phyloP scores from a whole-genome alignment of 2,888 invertebrate genomes.

The Glyphotaelius pellucidus region DNA sequence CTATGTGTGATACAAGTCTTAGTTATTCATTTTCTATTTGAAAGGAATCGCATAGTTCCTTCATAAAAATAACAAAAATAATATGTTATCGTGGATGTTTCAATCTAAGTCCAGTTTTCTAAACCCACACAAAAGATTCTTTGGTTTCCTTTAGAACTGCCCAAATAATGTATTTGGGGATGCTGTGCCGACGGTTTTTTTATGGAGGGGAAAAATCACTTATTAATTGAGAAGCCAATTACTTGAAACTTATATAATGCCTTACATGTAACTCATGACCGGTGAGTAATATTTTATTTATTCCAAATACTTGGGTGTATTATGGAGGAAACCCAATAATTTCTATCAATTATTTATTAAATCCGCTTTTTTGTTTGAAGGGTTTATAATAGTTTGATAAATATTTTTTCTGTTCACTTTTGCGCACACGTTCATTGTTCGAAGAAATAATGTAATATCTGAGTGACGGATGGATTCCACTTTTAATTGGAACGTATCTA shows the following conservation, averaged over 20 bases:
- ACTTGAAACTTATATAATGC: background rate
- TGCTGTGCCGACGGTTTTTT: background rate
- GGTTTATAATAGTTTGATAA: too few species aligned
- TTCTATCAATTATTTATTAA: background rate
- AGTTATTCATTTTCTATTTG: too few species aligned
- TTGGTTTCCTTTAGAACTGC: background rate
- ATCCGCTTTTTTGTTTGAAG: background rate
- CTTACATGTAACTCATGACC: background rate
- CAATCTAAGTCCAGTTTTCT: background rate
- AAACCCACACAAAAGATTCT: background rate
- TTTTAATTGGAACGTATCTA: background rate
- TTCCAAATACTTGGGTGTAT: background rate
- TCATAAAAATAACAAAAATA: too few species aligned
- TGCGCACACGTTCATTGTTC: background rate
- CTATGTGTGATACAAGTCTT: too few species aligned
- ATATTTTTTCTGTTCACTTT: background rate
- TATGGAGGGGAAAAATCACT: background rate
- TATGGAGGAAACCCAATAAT: background rate
- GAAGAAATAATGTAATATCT: background rate
- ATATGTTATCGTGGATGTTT: too few species aligned
- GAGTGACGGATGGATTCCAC: background rate
- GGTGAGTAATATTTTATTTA: background rate
- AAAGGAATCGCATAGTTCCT: too few species aligned
- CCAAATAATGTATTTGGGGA: background rate
- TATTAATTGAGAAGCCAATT: background rate